Evolutionary conservation across 1,140 invertebrate genomes (phyloP).

Genomic region (Eciton burchellii): DNA sequence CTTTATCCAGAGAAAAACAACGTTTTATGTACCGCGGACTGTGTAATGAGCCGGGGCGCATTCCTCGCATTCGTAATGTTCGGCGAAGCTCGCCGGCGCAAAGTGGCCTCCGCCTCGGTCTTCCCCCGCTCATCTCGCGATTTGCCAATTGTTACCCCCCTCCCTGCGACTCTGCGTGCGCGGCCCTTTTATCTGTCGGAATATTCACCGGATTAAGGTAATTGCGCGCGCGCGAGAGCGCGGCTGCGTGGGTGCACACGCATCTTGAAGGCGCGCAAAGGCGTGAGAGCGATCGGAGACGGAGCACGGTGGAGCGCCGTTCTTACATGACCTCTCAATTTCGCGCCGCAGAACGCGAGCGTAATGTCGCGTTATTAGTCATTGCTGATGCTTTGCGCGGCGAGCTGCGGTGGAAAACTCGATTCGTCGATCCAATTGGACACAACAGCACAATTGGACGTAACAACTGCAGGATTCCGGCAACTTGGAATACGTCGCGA

Average conservation of each 20-base stretch:
- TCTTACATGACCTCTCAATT: conserved; percentile 61
- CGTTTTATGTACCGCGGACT: conserved; percentile 29
- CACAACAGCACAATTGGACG: conserved; percentile 23
- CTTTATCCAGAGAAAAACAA: conserved; percentile 20
- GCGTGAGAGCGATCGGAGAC: conserved; percentile 76
- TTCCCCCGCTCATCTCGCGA: conserved; percentile 60
- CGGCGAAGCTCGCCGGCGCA: conserved; percentile 60
- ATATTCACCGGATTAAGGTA: conserved; percentile 85
- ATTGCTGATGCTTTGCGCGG: not conserved
- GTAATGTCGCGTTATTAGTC: not conserved
- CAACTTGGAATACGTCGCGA: conserved; percentile 1
- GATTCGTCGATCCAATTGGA: conserved; percentile 2
- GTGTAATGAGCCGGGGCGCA: conserved; percentile 68
- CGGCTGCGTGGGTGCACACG: conserved; percentile 66
- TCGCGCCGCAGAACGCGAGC: not conserved
- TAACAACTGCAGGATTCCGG: no score
- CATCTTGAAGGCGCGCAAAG: conserved; percentile 68
- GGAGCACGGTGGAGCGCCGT: not conserved
- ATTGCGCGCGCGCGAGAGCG: conserved; percentile 76
- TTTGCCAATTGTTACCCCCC: conserved; percentile 69
- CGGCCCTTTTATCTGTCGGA: conserved; percentile 79
- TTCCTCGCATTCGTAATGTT: conserved; percentile 73
- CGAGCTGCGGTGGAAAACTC: not conserved
- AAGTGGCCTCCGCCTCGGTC: conserved; percentile 68
- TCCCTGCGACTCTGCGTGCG: conserved; percentile 12